Percentiles rank a stretch among this genome's conserved stretches.
These are phyloP conservation scores for Lysiphlebus fabarum DNA, from an alignment of 1,140 invertebrate species.

Conservation along the genomic window DNA sequence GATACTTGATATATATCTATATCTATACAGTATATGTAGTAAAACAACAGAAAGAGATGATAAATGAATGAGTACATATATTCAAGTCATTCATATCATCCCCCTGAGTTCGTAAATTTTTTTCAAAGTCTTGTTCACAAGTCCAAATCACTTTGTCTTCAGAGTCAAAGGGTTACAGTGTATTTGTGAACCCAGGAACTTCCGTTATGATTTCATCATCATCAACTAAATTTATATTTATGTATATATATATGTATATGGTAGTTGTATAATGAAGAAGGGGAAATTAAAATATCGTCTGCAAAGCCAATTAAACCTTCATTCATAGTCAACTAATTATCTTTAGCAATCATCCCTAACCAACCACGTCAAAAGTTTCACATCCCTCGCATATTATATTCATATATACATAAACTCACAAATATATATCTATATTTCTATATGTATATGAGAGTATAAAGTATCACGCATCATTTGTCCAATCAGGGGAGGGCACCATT, in stretches of 20 bases:
- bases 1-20: constrained; percentile 4
- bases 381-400: constrained; percentile 19
- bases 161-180: constrained; percentile 39
- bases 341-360: constrained; percentile 31
- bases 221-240: constrained; percentile 12
- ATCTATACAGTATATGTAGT: no score
- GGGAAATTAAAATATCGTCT: constrained; percentile 20
- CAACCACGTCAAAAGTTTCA: constrained; percentile 6
- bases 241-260: no score
- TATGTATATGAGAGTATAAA: constrained; percentile 11
- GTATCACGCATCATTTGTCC: constrained; percentile 42
- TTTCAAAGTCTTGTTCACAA: constrained; percentile 10
- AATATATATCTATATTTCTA: background rate
- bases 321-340: constrained; percentile 51
- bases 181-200: constrained; percentile 26
- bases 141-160: constrained; percentile 38
- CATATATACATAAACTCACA: background rate
- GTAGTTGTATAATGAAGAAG: constrained; percentile 30
- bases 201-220: constrained; percentile 31
- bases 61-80: no score
- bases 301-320: constrained; percentile 45
- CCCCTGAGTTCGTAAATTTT: background rate
- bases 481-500: constrained; percentile 37
- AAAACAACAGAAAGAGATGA: background rate
- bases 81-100: no score